These are phyloP conservation scores for Laothoe populi DNA, from an alignment of 2,888 invertebrate species.

Conservation along the genomic window DNA sequence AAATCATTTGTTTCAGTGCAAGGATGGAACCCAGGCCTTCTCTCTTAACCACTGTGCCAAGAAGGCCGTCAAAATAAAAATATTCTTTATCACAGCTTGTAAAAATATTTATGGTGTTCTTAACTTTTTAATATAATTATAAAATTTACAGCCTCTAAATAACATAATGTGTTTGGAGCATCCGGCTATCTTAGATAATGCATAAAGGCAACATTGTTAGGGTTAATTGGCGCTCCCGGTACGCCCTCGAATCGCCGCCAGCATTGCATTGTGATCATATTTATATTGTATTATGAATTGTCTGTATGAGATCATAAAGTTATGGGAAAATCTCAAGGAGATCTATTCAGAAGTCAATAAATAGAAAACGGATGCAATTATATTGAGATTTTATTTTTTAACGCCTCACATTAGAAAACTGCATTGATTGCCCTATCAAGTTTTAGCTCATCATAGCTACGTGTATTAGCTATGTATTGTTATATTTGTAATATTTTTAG, in stretches of 20 bases:
- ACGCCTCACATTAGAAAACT: too few relatives aligned
- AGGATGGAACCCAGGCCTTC: too few relatives aligned
- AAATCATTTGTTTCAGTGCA: too few relatives aligned
- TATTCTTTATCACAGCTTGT: too few relatives aligned
- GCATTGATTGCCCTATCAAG: too few relatives aligned
- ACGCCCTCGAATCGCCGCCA: slow-evolving; percentile 54
- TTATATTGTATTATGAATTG: slow-evolving; percentile 32
- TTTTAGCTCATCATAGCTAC: too few relatives aligned
- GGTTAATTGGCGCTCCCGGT: slow-evolving; percentile 70
- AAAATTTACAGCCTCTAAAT: slow-evolving; percentile 30
- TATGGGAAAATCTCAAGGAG: slow-evolving; percentile 17
- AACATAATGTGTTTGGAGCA: slow-evolving; percentile 39
- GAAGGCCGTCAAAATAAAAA: too few relatives aligned
- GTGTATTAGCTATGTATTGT: too few relatives aligned
- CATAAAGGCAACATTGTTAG: slow-evolving; percentile 66
- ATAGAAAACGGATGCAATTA: slow-evolving; percentile 6
- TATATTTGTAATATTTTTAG: too few relatives aligned
- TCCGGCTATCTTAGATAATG: slow-evolving; percentile 56
- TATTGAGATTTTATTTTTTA: neutral
- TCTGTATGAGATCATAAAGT: slow-evolving; percentile 26
- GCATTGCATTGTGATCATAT: slow-evolving; percentile 59
- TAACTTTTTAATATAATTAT: neutral
- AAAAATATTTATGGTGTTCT: too few relatives aligned
- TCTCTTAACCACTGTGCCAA: too few relatives aligned
- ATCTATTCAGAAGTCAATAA: slow-evolving; percentile 21